These are phyloP conservation scores for Maniola hyperantus DNA, from an alignment of 2,888 invertebrate species.

Conservation along the genomic window DNA sequence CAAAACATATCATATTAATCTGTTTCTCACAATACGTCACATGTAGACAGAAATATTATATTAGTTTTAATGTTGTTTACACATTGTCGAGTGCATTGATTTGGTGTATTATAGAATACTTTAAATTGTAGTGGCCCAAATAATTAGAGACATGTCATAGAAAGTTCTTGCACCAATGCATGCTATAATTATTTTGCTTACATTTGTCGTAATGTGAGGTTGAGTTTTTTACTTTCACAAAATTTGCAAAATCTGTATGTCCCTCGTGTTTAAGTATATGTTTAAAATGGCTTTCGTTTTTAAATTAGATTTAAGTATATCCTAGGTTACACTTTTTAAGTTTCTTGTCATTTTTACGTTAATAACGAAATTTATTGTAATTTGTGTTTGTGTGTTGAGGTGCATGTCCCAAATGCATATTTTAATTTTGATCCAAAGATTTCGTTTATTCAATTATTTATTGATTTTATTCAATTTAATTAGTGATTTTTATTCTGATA, in stretches of 20 bases:
- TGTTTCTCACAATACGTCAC: conserved; percentile 51
- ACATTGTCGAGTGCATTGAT: conserved; percentile 20
- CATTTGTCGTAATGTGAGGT: conserved; percentile 47
- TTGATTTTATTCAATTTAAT: conserved; percentile 49
- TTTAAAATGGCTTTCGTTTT: conserved; percentile 76
- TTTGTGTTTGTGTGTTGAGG: conserved; percentile 70
- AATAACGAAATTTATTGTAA: conserved; percentile 67
- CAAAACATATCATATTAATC: conserved; percentile 80
- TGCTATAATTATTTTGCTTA: conserved; percentile 36
- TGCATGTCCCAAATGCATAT: conserved; percentile 78
- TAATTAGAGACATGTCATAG: neutral
- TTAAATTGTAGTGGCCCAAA: conserved; percentile 5
- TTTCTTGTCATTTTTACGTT: conserved; percentile 75
- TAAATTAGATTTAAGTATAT: conserved; percentile 79
- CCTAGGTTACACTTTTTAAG: conserved; percentile 61
- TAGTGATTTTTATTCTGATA: conserved; percentile 61
- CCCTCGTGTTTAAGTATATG: conserved; percentile 59
- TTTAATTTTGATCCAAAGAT: conserved; percentile 81
- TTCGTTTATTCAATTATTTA: conserved; percentile 67
- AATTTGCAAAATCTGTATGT: conserved; percentile 60
- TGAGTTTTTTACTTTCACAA: conserved; percentile 38
- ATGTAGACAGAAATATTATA: conserved; percentile 33
- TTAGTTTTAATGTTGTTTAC: conserved; percentile 17
- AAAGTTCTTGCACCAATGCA: conserved; percentile 24
- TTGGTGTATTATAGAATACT: conserved; percentile 14